A percentile compares a stretch with the other conserved stretches of the same genome.
These are phyloP conservation scores for Lottia gigantea DNA, from an alignment of 2,888 invertebrate genomes.

Conservation along the genomic window DNA sequence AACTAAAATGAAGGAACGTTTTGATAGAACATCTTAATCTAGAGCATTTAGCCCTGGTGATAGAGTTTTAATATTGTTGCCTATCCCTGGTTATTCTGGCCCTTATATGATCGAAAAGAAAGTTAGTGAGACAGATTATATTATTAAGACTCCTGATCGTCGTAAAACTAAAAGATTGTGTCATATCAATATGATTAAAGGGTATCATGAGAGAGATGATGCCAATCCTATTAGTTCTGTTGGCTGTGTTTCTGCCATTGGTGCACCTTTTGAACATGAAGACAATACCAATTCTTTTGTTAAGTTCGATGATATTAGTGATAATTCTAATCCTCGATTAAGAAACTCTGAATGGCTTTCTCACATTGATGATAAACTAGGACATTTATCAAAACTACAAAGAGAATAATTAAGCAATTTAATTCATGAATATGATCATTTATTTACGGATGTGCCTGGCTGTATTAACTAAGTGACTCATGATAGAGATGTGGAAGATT, in stretches of 20 bases:
- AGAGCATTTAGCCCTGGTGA: constrained; percentile 18
- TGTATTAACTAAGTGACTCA: constrained; percentile 12
- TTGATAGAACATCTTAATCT: constrained; percentile 15
- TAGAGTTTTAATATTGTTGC: constrained; percentile 14
- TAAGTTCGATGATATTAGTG: not conserved
- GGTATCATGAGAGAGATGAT: constrained; percentile 12
- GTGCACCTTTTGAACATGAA: not conserved
- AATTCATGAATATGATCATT: constrained; percentile 4
- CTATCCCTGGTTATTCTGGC: constrained; percentile 14
- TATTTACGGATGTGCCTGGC: constrained; percentile 22
- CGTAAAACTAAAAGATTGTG: constrained; percentile 5
- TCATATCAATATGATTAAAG: constrained; percentile 21
- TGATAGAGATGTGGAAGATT: constrained; percentile 21
- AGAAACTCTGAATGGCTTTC: too few relatives aligned
- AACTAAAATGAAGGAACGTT: constrained; percentile 11
- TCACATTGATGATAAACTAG: not conserved
- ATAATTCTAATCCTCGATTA: too few relatives aligned
- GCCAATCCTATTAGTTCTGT: not conserved
- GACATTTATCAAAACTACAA: constrained; percentile 2
- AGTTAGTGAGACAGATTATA: constrained; percentile 14
- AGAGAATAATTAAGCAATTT: not conserved
- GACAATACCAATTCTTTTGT: not conserved
- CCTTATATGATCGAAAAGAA: constrained; percentile 11
- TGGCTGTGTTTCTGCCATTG: not conserved
- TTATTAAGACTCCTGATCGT: constrained; percentile 15